phyloP scores from a whole-genome alignment of 2,113 vertebrate genomes.

The Dunckerocampus dactyliophorus region DNA sequence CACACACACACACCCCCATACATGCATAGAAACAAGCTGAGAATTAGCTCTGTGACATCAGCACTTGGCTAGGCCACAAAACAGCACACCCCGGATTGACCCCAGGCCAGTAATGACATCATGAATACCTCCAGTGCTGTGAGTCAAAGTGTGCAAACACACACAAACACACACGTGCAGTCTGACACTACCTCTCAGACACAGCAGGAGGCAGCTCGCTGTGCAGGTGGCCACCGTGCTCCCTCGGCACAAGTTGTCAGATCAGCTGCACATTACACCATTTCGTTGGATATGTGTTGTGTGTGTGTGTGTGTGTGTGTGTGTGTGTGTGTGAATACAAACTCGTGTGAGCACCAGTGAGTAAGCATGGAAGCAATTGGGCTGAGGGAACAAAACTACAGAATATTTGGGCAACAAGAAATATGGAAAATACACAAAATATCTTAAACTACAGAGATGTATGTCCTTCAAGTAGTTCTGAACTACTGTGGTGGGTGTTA shows the following conservation, averaged over 20 bases:
- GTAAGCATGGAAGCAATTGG: constrained; percentile 2
- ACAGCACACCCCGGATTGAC: constrained; percentile 39
- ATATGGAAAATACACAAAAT: neutral
- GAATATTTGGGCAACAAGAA: neutral
- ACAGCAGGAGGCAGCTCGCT: constrained; percentile 26
- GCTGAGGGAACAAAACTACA: neutral
- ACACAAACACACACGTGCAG: neutral
- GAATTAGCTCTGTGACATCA: constrained; percentile 48
- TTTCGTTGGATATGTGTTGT: neutral
- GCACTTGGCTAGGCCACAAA: constrained; percentile 35
- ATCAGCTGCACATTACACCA: constrained; percentile 37
- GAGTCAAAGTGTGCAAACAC: constrained; percentile 36
- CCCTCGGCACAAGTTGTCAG: constrained; percentile 21
- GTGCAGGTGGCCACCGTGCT: constrained; percentile 45
- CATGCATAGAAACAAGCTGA: constrained; percentile 36
- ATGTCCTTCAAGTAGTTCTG: neutral
- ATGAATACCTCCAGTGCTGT: constrained; percentile 44
- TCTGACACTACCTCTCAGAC: constrained; percentile 23
- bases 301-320: too few relatives aligned
- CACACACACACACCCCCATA: too few relatives aligned
- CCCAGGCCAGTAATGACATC: constrained; percentile 55
- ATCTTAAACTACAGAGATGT: neutral
- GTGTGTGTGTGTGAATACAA: too few relatives aligned
- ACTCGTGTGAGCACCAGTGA: neutral
- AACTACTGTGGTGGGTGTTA: neutral